A percentile compares a stretch with the other conserved stretches of the same genome.
Evolutionary conservation across 2,888 invertebrate species (phyloP).

Genomic region (Patella caerulea): DNA sequence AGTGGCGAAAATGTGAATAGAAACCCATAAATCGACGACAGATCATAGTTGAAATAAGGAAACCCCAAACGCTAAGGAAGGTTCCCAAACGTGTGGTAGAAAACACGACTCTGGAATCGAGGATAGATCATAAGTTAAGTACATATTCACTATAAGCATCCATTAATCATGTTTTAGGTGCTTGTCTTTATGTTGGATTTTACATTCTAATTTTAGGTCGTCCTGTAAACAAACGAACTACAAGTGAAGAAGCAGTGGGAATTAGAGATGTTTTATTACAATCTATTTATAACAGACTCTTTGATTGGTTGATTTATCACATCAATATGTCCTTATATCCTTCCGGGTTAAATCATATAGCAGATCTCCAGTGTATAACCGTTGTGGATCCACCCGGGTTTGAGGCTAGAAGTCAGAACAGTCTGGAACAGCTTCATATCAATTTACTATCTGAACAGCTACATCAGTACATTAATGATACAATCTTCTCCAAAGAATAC

Average conservation of each 20-base stretch:
- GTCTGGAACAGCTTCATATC: background rate
- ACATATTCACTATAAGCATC: no score
- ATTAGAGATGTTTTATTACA: background rate
- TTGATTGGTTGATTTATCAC: background rate
- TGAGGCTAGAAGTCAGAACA: background rate
- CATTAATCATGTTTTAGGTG: no score
- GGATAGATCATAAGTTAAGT: no score
- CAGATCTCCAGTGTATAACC: background rate
- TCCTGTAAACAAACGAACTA: background rate
- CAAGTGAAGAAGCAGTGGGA: background rate
- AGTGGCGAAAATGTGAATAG: no score
- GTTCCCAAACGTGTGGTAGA: no score
- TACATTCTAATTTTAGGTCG: no score
- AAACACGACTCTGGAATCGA: no score
- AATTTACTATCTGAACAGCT: background rate
- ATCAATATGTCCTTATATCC: background rate
- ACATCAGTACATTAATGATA: background rate
- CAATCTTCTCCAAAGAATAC: background rate
- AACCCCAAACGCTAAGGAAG: no score
- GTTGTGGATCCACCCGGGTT: background rate
- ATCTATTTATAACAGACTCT: background rate
- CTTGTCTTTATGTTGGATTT: no score
- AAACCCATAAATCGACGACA: no score
- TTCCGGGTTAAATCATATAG: background rate
- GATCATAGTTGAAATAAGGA: no score